These are phyloP conservation scores for Gallinago stenura DNA, from an alignment of 2,797 vertebrate genomes.

Conservation along the genomic window DNA sequence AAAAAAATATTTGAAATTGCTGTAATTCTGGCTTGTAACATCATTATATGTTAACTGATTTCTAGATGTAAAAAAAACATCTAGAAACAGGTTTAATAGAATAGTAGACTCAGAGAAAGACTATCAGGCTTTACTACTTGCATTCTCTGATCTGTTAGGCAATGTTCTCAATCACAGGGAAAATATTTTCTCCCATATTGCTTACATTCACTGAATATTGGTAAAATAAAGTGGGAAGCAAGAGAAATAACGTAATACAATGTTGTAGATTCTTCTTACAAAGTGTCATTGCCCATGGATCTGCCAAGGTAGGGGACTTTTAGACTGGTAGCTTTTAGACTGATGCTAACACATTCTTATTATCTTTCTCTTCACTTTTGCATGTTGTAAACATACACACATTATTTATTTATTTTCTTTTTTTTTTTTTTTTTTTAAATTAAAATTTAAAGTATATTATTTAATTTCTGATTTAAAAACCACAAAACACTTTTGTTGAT, in stretches of 20 bases:
- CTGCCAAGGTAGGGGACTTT: neutral
- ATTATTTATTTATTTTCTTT: neutral
- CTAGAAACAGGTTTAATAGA: neutral
- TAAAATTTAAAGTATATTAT: neutral
- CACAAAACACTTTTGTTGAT: neutral
- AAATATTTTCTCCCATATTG: neutral
- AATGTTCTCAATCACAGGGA: neutral
- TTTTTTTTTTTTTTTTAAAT: neutral
- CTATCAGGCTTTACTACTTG: neutral
- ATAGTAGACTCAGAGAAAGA: neutral
- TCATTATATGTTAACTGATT: neutral
- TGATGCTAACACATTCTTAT: neutral
- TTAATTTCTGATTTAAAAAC: neutral
- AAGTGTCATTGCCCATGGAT: neutral
- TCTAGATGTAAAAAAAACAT: neutral
- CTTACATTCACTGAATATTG: neutral
- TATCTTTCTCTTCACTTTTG: neutral
- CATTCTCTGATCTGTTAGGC: neutral
- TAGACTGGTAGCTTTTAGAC: neutral
- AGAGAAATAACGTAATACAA: neutral
- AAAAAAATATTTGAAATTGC: neutral
- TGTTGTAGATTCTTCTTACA: neutral
- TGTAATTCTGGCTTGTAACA: neutral
- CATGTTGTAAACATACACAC: neutral
- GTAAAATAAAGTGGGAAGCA: neutral